A percentile compares a stretch with the other conserved stretches of the same genome.
phyloP scores from a whole-genome alignment of 2,113 vertebrate species.

The Orycteropus afer region DNA sequence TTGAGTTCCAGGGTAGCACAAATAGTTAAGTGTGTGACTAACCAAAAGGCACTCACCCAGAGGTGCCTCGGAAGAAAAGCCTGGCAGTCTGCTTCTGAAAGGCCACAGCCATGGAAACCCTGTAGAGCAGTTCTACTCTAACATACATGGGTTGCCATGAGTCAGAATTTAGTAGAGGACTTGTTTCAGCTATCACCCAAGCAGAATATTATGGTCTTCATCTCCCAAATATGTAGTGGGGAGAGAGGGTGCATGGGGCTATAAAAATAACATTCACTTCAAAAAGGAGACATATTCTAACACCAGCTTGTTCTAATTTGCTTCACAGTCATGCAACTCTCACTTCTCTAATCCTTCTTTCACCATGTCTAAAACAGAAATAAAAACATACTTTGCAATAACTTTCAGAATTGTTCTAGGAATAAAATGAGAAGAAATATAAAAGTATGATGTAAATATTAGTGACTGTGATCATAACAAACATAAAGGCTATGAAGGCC shows the following conservation, averaged over 20 bases:
- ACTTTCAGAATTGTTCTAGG: background rate
- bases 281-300: background rate
- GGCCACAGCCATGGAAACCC: background rate
- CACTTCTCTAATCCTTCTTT: background rate
- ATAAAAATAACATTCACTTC: background rate
- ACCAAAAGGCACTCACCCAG: background rate
- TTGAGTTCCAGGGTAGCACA: background rate
- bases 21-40: background rate
- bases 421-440: background rate
- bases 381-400: background rate
- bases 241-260: rapidly evolving
- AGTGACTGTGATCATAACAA: background rate
- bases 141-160: background rate
- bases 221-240: background rate
- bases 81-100: background rate
- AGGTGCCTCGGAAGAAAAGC: background rate
- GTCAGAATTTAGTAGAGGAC: background rate
- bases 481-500: background rate
- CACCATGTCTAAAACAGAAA: background rate
- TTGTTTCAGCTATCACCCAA: background rate
- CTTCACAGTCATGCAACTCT: background rate
- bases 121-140: background rate
- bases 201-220: background rate
- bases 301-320: background rate
- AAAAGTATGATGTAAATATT: background rate